Evolutionary conservation across 2,113 vertebrate genomes (phyloP).

Genomic region (Panthera tigris): DNA sequence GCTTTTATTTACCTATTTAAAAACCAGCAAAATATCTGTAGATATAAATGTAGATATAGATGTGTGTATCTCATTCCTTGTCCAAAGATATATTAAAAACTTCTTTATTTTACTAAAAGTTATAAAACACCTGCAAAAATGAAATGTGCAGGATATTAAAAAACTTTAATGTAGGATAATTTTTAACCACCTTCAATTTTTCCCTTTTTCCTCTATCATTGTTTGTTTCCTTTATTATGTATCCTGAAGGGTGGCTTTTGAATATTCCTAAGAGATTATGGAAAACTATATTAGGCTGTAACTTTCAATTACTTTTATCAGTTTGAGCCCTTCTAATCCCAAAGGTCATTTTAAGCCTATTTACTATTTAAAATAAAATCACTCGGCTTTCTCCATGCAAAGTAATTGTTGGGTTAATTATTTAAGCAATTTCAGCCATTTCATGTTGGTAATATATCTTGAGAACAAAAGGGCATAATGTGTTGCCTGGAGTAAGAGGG

Average conservation of each 20-base stretch:
- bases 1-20: background rate
- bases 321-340: constrained; percentile 48
- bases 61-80: background rate
- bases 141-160: background rate
- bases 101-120: background rate
- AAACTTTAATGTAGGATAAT: background rate
- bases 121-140: background rate
- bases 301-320: constrained; percentile 58
- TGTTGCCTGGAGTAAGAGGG: background rate
- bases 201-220: background rate
- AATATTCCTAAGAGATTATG: constrained; percentile 13
- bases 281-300: constrained; percentile 33
- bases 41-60: background rate
- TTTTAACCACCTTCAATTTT: background rate
- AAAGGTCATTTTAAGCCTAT: constrained; percentile 67
- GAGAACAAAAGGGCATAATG: constrained; percentile 4
- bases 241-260: background rate
- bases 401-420: constrained; percentile 73
- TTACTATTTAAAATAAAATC: constrained; percentile 66
- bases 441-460: constrained; percentile 43
- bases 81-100: background rate
- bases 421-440: constrained; percentile 53
- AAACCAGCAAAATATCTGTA: background rate
- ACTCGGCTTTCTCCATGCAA: constrained; percentile 49
- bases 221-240: background rate